Conservation (phyloP, 2,888 invertebrate species). For the Platycheirus albimanus region DNA sequence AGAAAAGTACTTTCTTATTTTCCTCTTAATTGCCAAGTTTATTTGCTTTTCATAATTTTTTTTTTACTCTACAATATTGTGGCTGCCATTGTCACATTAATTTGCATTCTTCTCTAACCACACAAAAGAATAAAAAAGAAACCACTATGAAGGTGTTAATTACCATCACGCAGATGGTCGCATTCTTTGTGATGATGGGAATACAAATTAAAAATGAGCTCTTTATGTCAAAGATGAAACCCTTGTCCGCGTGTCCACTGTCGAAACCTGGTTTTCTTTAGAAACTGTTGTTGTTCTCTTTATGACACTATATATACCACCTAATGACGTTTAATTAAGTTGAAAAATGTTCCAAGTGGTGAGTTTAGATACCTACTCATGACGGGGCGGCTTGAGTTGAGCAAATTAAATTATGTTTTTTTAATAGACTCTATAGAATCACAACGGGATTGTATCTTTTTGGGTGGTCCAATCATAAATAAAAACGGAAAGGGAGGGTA, state of each 20-base stretch:
- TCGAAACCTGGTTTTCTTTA: neutral
- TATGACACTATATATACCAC: constrained; percentile 2
- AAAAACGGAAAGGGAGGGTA: too few species aligned
- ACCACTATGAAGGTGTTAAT: constrained; percentile 50
- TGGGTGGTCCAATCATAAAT: constrained; percentile 61
- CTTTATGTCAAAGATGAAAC: neutral
- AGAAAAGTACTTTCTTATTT: too few species aligned
- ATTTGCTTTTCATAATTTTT: too few species aligned
- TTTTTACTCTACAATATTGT: neutral
- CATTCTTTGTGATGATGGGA: constrained; percentile 16
- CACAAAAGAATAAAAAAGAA: too few species aligned
- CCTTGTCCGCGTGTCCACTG: neutral
- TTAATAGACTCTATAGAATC: constrained; percentile 37
- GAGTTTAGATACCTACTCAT: neutral
- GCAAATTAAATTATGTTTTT: constrained; percentile 40
- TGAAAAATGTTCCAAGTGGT: constrained; percentile 39
- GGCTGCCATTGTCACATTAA: constrained; percentile 54
- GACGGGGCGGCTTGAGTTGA: constrained; percentile 7
- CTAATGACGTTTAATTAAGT: constrained; percentile 63
- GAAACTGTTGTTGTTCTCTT: neutral
- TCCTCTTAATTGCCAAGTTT: too few species aligned
- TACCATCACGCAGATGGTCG: constrained; percentile 46
- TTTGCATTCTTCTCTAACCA: constrained; percentile 36
- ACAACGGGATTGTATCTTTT: constrained; percentile 56
- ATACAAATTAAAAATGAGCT: too few species aligned